phyloP scores from a whole-genome alignment of 2,797 vertebrate species.

The Macropodus opercularis region DNA sequence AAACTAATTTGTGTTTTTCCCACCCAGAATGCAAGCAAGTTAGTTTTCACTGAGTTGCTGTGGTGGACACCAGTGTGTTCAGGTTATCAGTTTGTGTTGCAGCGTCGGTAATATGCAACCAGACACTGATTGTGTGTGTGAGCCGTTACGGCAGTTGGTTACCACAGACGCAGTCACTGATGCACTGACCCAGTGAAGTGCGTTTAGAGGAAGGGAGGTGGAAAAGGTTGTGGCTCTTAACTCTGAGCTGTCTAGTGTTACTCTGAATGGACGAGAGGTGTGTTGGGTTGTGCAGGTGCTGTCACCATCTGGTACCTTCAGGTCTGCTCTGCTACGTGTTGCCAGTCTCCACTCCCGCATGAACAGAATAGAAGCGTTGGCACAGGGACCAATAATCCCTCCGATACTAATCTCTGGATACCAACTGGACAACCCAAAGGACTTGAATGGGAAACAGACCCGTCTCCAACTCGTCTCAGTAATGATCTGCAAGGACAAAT shows the following conservation, averaged over 20 bases:
- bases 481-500: background rate
- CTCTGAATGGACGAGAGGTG: background rate
- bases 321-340: background rate
- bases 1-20: no score
- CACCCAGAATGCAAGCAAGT: no score
- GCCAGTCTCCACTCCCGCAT: constrained; percentile 21
- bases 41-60: background rate
- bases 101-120: constrained; percentile 46
- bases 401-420: constrained; percentile 64
- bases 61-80: background rate
- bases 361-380: constrained; percentile 33
- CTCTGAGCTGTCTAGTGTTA: no score
- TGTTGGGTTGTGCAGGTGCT: background rate
- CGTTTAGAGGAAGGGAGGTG: background rate
- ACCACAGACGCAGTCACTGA: constrained; percentile 23
- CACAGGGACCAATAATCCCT: constrained; percentile 62
- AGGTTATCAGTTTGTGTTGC: constrained; percentile 1
- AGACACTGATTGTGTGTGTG: constrained; percentile 21
- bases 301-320: background rate
- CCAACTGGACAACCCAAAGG: constrained; percentile 41
- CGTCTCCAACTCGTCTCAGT: background rate
- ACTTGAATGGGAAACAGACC: constrained; percentile 28
- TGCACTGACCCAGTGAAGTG: constrained; percentile 26
- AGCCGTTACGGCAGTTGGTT: constrained; percentile 26
- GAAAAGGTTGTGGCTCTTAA: background rate